Conservation (phyloP, 1,140 invertebrate species). For the Drosophila persimilis region DNA sequence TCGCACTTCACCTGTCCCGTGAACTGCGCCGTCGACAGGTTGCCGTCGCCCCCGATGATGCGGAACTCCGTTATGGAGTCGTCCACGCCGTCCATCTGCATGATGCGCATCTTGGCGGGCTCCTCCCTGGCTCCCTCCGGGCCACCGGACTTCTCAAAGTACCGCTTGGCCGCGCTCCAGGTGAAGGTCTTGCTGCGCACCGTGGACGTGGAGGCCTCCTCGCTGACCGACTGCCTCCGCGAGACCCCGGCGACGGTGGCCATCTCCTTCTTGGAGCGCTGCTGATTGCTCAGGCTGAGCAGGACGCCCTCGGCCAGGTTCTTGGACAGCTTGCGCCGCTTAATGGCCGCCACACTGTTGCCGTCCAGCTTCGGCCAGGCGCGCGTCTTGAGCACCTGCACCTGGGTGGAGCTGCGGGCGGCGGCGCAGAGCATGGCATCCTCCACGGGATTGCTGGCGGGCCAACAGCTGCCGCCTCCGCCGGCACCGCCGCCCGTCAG, state of each 20-base stretch:
- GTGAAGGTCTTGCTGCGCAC: constrained; percentile 82
- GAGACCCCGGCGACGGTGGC: constrained; percentile 60
- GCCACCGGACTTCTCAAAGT: constrained; percentile 64
- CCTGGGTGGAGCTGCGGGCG: constrained; percentile 79
- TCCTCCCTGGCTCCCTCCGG: constrained; percentile 82
- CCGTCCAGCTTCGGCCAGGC: constrained; percentile 84
- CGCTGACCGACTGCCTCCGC: constrained; percentile 60
- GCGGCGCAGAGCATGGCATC: constrained; percentile 85
- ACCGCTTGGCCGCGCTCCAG: constrained; percentile 79
- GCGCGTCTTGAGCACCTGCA: constrained; percentile 84
- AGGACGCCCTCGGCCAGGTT: constrained; percentile 84
- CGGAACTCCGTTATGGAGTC: constrained; percentile 85
- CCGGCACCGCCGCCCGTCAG: constrained; percentile 12
- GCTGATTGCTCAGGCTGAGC: constrained; percentile 82
- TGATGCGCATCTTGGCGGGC: constrained; percentile 85
- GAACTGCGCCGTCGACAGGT: constrained; percentile 83
- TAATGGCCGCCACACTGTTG: constrained; percentile 87
- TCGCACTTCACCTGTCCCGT: constrained; percentile 92
- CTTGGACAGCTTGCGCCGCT: constrained; percentile 86
- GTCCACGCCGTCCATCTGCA: constrained; percentile 90
- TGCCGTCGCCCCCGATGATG: constrained; percentile 66
- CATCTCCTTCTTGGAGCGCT: constrained; percentile 72
- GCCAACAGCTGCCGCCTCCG: constrained; percentile 68
- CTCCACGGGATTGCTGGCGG: constrained; percentile 86
- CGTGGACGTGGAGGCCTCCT: constrained; percentile 25